Evolutionary conservation across 1,140 invertebrate genomes (phyloP), one percentile per base, ranked within the genome.

Genomic region (Drosophila bocqueti): DNA sequence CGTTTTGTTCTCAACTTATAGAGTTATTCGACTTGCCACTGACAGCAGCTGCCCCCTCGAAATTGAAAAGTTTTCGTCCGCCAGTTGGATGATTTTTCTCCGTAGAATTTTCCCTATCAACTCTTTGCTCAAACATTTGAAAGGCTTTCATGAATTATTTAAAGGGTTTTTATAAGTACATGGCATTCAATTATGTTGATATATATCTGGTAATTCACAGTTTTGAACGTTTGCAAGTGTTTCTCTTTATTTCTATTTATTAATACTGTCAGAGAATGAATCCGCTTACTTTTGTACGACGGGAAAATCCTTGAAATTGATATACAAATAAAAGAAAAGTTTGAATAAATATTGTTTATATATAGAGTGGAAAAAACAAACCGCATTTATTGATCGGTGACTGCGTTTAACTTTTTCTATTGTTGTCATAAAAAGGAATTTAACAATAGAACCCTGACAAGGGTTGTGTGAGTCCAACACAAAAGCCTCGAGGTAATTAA

Each of bases 31-130:
- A 43, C 61, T 65, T 40, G 24, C 11, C 15, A 40, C 40, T 18
- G 40, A 49, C 59, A 85, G 85, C 73, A 83, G 85, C 71, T 87
- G 73, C 65, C 59, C 49, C 52, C 49, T 57, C 40, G 36, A 74
- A 90, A 79, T 76, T 73, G 54, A 50, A 66, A 89, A 84, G 81
- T 80, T 84, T 80, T 78, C 54, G 54, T 55, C 50, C 21, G 45
- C 16, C 5, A 60, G 34, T 10, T 49, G 21, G 49, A 54, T 45
- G 18, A 16, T 45, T 73, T 73, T 47, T 26, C 36, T 42, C 29
- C 61, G 58, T 65, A 65, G 21, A 43, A 71, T 34, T 71, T 34
- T 31, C 2, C 11, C 43, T 24, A 52, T 59, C 62, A 57, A 21
- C 34, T 5, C 76, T 69, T 79, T 57, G 49, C 65, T 76, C 10